Base-by-base conservation (phyloP, 2,797 vertebrate genomes). In the Adelosebastes latens region DNA sequence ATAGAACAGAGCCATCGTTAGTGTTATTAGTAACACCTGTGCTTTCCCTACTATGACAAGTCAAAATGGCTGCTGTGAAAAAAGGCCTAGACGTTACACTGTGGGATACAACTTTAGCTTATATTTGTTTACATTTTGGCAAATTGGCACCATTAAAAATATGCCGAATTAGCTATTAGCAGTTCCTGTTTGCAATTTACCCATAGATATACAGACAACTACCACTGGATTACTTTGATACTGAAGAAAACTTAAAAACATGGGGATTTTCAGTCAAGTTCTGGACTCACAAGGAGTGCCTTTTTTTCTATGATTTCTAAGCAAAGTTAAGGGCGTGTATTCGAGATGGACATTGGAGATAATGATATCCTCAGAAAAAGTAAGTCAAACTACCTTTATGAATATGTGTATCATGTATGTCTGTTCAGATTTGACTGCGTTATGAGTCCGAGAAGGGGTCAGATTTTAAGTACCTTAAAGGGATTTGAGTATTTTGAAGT, bases 81-180 rank as follows among this genome's bases (percentile, higher is more conserved):
- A 46, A 46, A 18, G 6, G 42, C 39, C 39, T 42, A 42, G 39
- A 42, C 39, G 39, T 42, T 49, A 20, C 16, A 20, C 0, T 0
- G 42, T 46, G 42, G 16, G 16, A 6, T 1, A 46, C 42, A 18
- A 46, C 42, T 46, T 18, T 13, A 42, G 14, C 39, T 42, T 42
- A 42, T 42, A 42, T 42, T 16, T 42, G 0, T 42, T 42, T 42
- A 29, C n/a, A 53, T 24, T 32, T 20, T 4, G 29, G 10, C 14
- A 63, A 3, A 39, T 1, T 22, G 12, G 11, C 46, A 64, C 3
- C 16, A n/a, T n/a, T 13, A n/a, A 46, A 60, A 42, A 7, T 4
- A 31, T 46, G 39, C 24, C 5, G 2, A 49, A 11, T 61, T 31
- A 61, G 36, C 36, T 61, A 31, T 60, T 49, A 61, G 7, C 8